Conservation (phyloP, 2,113 vertebrate genomes). For the Heterotilapia buettikoferi region DNA sequence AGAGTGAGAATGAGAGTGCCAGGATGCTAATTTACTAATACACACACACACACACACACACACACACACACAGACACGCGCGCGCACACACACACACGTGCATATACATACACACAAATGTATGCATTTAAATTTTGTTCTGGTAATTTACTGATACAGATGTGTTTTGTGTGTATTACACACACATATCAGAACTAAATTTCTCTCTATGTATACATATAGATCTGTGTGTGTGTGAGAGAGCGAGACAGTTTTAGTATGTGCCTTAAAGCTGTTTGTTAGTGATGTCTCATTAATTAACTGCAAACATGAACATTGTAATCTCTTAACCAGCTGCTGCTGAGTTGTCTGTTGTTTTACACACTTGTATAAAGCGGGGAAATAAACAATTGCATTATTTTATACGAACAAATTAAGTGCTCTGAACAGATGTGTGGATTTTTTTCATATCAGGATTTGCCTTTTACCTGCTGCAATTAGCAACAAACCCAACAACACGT, state of each 20-base stretch:
- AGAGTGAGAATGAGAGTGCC: slow-evolving; percentile 48
- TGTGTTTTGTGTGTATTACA: not conserved
- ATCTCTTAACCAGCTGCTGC: not conserved
- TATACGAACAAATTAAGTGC: not conserved
- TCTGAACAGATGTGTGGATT: not conserved
- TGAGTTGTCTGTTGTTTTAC: slow-evolving; percentile 9
- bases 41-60: not conserved
- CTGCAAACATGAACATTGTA: not conserved
- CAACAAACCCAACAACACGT: not conserved
- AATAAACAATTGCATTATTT: not conserved
- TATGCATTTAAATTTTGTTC: not conserved
- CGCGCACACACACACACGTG: not conserved
- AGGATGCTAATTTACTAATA: slow-evolving; percentile 42
- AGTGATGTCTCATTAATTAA: not conserved
- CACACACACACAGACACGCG: no score
- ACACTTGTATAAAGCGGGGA: not conserved
- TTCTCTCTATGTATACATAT: not conserved
- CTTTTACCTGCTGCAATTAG: not conserved
- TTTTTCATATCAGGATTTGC: not conserved
- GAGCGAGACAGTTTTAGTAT: not conserved
- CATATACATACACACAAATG: not conserved
- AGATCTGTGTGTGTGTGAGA: not conserved
- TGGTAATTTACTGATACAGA: not conserved
- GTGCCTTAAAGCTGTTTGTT: not conserved
- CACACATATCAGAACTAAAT: not conserved